These are phyloP conservation scores for Ophion ventricosus DNA, from an alignment of 2,888 invertebrate genomes.

Conservation along the genomic window DNA sequence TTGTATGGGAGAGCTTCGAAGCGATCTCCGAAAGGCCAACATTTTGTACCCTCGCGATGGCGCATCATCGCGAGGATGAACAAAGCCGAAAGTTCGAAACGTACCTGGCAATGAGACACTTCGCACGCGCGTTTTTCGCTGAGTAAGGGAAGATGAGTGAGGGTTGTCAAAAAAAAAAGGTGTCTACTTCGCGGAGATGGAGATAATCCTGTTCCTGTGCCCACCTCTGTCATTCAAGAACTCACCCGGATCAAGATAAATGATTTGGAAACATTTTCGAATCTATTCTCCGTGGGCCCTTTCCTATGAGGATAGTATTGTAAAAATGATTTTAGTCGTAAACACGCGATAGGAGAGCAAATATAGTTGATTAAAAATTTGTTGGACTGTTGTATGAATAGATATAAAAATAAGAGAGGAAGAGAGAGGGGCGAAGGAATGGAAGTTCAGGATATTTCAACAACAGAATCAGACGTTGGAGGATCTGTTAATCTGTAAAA, in stretches of 20 bases:
- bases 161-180: conserved; percentile 50
- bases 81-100: neutral
- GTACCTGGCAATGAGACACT: conserved; percentile 33
- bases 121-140: conserved; percentile 66
- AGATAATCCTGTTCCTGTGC: conserved; percentile 4
- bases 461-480: too few relatives aligned
- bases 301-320: neutral
- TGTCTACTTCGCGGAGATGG: neutral
- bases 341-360: too few relatives aligned
- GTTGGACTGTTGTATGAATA: too few relatives aligned
- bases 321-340: too few relatives aligned
- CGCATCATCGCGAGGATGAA: neutral
- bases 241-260: neutral
- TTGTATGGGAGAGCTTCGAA: conserved; percentile 5
- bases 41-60: conserved; percentile 17
- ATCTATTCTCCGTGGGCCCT: neutral
- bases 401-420: too few relatives aligned
- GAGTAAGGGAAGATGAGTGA: conserved; percentile 70
- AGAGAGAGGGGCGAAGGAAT: too few relatives aligned
- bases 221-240: conserved; percentile 40
- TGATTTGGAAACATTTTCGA: neutral
- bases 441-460: too few relatives aligned
- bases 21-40: conserved; percentile 35
- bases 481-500: too few relatives aligned
- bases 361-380: too few relatives aligned